Base-by-base conservation (phyloP, 2,113 vertebrate genomes). In the Silurus glanis region DNA sequence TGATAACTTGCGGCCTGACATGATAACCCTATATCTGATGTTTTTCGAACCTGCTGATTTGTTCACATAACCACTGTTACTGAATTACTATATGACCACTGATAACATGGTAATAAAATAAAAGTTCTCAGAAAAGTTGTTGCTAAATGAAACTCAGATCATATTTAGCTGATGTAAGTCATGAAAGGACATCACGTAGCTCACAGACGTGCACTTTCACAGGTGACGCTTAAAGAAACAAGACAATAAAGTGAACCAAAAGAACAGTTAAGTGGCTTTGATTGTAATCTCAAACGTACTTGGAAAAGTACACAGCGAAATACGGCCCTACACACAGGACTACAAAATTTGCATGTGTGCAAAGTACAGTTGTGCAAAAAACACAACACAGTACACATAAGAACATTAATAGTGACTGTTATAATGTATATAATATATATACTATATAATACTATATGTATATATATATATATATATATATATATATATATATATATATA, bases 1-100 rank as follows among this genome's bases (percentile, higher is more conserved):
- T 51, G 47, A 75, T n/a, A 53, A 23, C 74, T 25, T 78, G 74
- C 55, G 6, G 23, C 55, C 49, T 55, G 74, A 25, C 45, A 23
- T 74, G 19, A 21, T 74, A 74, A 47, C 1, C 49, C 17, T 10
- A 69, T 7, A 71, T 45, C 64, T 71, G 37, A 9, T 45, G 37
- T 53, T 12, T 55, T 72, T 74, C 83, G 61, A 16, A 75, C n/a
- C 56, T 25, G 83, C 83, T 84, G 56, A 61, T 74, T 21, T 37
- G 53, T 45, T 58, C 51, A 59, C 82, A 37, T 58, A 55, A 23
- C 45, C 28, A 45, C 64, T 64, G 47, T 25, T 14, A 61, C 14
- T 84, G 4, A 8, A 66, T 78, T 16, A 78, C 45, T 64, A 53
- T 76, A 62, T 84, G 19, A 59, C 56, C 23, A 19, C 53, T 45